phyloP scores from a whole-genome alignment of 2,113 vertebrate genomes.

The Chionodraco myersi region DNA sequence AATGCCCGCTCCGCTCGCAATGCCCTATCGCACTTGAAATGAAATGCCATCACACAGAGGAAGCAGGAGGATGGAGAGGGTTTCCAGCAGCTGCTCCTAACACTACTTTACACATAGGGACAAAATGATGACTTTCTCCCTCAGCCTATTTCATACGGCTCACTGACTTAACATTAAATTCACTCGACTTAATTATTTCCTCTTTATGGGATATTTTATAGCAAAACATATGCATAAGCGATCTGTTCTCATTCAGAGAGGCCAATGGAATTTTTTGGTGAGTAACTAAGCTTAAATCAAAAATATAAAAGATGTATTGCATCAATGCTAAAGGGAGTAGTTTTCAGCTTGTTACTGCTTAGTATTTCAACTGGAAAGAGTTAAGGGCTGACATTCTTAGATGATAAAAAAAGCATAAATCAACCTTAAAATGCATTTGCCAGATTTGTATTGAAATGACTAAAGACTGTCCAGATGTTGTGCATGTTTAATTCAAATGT shows the following conservation, averaged over 20 bases:
- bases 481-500: neutral
- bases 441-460: neutral
- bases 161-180: conserved; percentile 66
- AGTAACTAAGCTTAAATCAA: conserved; percentile 49
- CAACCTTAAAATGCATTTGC: conserved; percentile 1
- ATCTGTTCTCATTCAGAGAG: conserved; percentile 44
- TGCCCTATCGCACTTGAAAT: conserved; percentile 65
- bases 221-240: conserved; percentile 35
- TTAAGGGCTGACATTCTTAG: conserved; percentile 2
- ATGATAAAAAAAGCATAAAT: conserved; percentile 1
- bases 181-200: conserved; percentile 47
- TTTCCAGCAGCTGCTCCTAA: conserved; percentile 60
- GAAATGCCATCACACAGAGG: conserved; percentile 79
- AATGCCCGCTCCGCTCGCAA: conserved; percentile 48
- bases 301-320: conserved; percentile 18
- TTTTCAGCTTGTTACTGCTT: neutral
- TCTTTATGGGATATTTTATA: conserved; percentile 53
- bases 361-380: neutral
- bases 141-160: conserved; percentile 52
- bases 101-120: conserved; percentile 59
- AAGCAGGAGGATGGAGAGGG: conserved; percentile 62
- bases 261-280: conserved; percentile 50
- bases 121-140: conserved; percentile 52
- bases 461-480: neutral
- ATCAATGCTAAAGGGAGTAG: neutral